Base-by-base conservation (phyloP, 2,113 vertebrate species). In the Lepidothrix coronata region DNA sequence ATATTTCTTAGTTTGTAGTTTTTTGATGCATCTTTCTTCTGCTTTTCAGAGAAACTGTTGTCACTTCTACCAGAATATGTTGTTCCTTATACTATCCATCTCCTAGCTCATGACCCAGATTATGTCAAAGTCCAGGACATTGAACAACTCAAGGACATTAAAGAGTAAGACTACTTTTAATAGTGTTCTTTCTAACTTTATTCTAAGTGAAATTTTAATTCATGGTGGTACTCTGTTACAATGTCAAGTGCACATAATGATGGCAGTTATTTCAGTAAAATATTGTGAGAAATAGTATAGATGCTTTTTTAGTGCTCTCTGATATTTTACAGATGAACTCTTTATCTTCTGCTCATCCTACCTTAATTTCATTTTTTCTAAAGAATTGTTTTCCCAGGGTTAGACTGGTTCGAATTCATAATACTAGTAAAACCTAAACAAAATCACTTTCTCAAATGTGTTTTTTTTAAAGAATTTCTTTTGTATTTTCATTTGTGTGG, bases 141-240 rank as follows among this genome's bases (percentile, higher is more conserved):
- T 27, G 99, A 99, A 93, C 99, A 99, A 96, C 99, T 99, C 68
- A 99, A 99, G 97, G 99, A 99, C 96, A 99, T 99, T 95, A 99
- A 99, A 98, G 99, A 99, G 99, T 99, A 98, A 99, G 99, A 98
- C 21, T 81, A n/a, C 59, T 95, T 91, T 54, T 62, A 75, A 86
- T 37, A 33, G 2, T 52, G 33, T 55, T 84, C 52, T 57, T 88
- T 57, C 55, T 65, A 52, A 55, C 7, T 71, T 75, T 52, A 54
- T 71, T 82, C 3, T 71, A 39, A 88, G 30, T 88, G 22, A 66
- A 72, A 65, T 39, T 72, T 67, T 41, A 48, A 19, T 75, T 80
- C 4, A 9, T 65, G 62, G 7, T 35, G 8, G 21, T 90, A 70
- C 6, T 3, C 22, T 80, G 8, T 39, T 86, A 52, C 21, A 16